Evolutionary conservation across 2,113 vertebrate species (phyloP), one percentile per base, ranked within the genome.

Genomic region (Semicossyphus pulcher): DNA sequence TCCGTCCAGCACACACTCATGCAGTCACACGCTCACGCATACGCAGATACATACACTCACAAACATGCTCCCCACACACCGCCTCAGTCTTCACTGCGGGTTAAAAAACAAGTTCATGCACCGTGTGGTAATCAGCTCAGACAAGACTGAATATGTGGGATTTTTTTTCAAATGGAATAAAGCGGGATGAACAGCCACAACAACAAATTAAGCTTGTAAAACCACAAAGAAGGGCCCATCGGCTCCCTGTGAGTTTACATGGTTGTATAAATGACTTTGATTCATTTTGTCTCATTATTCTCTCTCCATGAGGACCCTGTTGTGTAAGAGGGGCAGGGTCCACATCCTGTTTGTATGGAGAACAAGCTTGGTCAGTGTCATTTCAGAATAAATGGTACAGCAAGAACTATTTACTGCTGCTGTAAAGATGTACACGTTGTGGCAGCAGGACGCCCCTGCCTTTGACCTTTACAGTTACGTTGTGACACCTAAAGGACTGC

Each of bases 71-170:
- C 58, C 28, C 67, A 64, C 63, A 57, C 78, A 90, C 42, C 4
- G 79, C 83, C 87, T 76, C 60, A 42, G 81, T 85, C 81, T 79
- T 86, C 68, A 90, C 80, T 89, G 82, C 73, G 8, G 84, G 88
- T 85, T 85, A 85, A 78, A 92, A 90, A 92, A 90, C 86, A 89
- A 88, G 87, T 76, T 81, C 88, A 90, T 78, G 80, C 76, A 91
- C 59, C 80, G 1, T 81, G 80, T 67, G 76, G 57, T 90, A 90
- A 92, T 92, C 70, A 66, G 54, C 85, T 60, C 63, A 72, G 86
- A 92, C 89, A 91, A 75, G 83, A 74, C 75, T 78, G 83, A 81
- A 92, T 78, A 78, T 83, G 63, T 70, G 78, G 52, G 29, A 32
- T 56, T 42, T 56, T 29, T 34, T 45, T 56, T 20, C 51, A 76